A percentile compares a stretch with the other conserved stretches of the same genome.
Evolutionary conservation across 2,888 invertebrate genomes (phyloP).

Genomic region (Phrixothrix hirtus): DNA sequence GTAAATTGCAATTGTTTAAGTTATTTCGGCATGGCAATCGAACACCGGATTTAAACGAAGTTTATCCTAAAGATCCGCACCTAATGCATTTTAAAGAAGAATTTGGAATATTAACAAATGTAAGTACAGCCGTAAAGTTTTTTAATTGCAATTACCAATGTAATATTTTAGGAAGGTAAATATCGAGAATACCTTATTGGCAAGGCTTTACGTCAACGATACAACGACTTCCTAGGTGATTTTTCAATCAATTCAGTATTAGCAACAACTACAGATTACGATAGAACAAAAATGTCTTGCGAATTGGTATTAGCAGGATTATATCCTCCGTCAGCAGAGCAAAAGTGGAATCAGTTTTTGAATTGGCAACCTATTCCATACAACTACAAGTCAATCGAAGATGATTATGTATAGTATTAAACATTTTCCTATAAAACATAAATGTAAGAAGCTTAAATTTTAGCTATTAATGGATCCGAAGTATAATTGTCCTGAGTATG

Average conservation of each 20-base stretch:
- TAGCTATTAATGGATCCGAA: constrained; percentile 39
- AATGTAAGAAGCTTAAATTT: too few species aligned
- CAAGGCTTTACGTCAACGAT: constrained; percentile 63
- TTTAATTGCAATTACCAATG: too few species aligned
- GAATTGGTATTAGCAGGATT: constrained; percentile 68
- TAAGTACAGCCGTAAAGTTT: too few species aligned
- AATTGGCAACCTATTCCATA: constrained; percentile 46
- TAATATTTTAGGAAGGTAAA: constrained; percentile 65
- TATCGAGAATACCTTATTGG: constrained; percentile 66
- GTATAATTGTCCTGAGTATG: constrained; percentile 38
- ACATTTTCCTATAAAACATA: too few species aligned
- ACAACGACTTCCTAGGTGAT: constrained; percentile 62
- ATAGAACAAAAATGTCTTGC: constrained; percentile 73
- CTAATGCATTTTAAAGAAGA: constrained; percentile 71
- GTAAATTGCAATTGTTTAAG: too few species aligned
- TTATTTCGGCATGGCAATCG: constrained; percentile 77
- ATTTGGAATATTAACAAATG: constrained; percentile 76
- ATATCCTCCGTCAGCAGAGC: constrained; percentile 62
- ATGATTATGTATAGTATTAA: constrained; percentile 42
- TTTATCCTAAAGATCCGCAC: constrained; percentile 71
- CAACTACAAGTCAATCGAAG: constrained; percentile 37
- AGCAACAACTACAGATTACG: constrained; percentile 66
- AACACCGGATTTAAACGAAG: constrained; percentile 63
- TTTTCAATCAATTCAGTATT: constrained; percentile 62
- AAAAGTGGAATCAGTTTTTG: constrained; percentile 59